Evolutionary conservation across 2,797 vertebrate species (phyloP).

Genomic region (Sebastes kiyomatsui): DNA sequence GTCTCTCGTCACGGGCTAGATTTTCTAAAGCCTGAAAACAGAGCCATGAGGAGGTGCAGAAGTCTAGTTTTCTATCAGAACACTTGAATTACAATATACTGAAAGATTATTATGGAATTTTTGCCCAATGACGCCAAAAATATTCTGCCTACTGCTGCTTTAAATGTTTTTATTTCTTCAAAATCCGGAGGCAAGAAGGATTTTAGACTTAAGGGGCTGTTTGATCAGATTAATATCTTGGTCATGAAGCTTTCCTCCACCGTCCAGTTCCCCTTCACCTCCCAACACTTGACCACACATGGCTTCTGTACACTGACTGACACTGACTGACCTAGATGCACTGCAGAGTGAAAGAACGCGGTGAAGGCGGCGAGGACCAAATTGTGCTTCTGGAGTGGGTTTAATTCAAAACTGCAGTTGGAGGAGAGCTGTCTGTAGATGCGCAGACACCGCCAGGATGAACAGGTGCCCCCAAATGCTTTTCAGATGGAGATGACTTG

Average conservation of each 20-base stretch:
- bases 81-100: no score
- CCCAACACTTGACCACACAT: conserved; percentile 55
- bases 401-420: conserved; percentile 50
- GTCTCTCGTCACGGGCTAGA: no score
- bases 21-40: no score
- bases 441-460: conserved; percentile 21
- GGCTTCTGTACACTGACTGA: conserved; percentile 45
- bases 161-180: not conserved
- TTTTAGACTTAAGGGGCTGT: not conserved
- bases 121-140: no score
- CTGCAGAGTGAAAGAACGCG: conserved; percentile 31
- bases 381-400: conserved; percentile 50
- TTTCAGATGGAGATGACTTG: conserved; percentile 62
- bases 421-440: conserved; percentile 26
- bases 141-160: no score
- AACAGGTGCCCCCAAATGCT: conserved; percentile 50
- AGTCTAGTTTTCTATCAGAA: no score
- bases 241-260: conserved; percentile 10
- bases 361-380: conserved; percentile 46
- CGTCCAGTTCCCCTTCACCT: conserved; percentile 7
- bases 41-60: no score
- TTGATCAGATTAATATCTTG: not conserved
- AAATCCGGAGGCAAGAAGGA: not conserved
- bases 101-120: no score
- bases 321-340: conserved; percentile 64